phyloP scores from a whole-genome alignment of 2,797 vertebrate species.

The Crocidura indochinensis region DNA sequence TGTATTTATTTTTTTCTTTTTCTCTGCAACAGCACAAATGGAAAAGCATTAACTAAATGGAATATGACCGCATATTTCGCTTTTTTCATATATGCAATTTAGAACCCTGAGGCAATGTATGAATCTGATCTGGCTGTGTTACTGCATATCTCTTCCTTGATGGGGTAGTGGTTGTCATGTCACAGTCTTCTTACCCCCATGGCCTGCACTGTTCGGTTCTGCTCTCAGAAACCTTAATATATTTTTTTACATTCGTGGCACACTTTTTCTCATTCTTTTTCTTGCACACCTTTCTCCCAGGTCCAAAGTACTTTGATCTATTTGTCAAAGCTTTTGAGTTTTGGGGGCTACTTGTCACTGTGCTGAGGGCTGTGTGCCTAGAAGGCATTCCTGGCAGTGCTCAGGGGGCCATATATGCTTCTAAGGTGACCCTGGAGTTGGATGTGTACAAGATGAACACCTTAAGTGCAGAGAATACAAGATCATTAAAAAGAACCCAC shows the following conservation, averaged over 20 bases:
- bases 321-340: conserved; percentile 13
- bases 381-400: too few relatives aligned
- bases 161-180: too few relatives aligned
- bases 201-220: conserved; percentile 15
- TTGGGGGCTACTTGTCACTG: too few relatives aligned
- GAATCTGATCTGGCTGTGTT: background rate
- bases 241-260: conserved; percentile 21
- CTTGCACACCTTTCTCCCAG: background rate
- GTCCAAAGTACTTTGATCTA: background rate
- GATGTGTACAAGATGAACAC: too few relatives aligned
- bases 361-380: too few relatives aligned
- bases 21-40: conserved; percentile 30
- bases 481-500: too few relatives aligned
- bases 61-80: background rate
- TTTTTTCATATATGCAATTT: conserved; percentile 12
- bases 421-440: too few relatives aligned
- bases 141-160: background rate
- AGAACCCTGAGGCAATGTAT: conserved; percentile 19
- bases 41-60: conserved; percentile 31
- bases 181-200: background rate
- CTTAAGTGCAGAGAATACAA: too few relatives aligned
- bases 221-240: conserved; percentile 52
- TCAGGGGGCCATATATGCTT: too few relatives aligned
- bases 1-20: background rate
- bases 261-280: conserved; percentile 29